Evolutionary conservation across 2,113 vertebrate genomes (phyloP).

Genomic region (Plestiodon gilberti): DNA sequence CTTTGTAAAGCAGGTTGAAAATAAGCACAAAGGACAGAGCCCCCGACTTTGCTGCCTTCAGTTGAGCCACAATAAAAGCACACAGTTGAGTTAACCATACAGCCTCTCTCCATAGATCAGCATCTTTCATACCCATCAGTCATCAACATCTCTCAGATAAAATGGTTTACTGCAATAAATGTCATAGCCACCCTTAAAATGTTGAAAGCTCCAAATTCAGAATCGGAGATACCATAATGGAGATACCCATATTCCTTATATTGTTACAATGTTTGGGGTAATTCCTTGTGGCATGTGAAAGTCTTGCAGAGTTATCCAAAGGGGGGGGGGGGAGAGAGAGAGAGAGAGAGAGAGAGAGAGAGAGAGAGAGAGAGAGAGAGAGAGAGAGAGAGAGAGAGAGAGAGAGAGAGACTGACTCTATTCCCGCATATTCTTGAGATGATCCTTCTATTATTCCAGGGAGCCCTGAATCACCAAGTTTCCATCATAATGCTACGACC

Average conservation of each 20-base stretch:
- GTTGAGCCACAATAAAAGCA: constrained; percentile 8
- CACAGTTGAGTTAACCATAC: constrained; percentile 16
- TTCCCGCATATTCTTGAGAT: neutral
- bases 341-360: no score
- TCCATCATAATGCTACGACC: neutral
- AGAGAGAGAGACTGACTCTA: no score
- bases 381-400: no score
- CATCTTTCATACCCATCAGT: constrained; percentile 31
- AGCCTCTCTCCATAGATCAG: constrained; percentile 20
- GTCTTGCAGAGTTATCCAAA: neutral
- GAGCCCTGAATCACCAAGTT: neutral
- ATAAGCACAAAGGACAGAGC: neutral
- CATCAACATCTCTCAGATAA: constrained; percentile 21
- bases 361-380: no score
- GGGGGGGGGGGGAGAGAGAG: no score
- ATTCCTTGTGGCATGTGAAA: constrained; percentile 23
- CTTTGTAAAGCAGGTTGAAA: neutral
- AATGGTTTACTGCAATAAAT: constrained; percentile 46
- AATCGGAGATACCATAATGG: neutral
- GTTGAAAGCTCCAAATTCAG: constrained; percentile 43
- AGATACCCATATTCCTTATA: fast-evolving
- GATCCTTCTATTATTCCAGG: neutral
- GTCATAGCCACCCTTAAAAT: constrained; percentile 49
- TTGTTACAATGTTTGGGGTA: constrained; percentile 10
- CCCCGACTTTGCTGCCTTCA: neutral